Conservation (phyloP, 1,140 invertebrate genomes). For the Macrobrachium rosenbergii region DNA sequence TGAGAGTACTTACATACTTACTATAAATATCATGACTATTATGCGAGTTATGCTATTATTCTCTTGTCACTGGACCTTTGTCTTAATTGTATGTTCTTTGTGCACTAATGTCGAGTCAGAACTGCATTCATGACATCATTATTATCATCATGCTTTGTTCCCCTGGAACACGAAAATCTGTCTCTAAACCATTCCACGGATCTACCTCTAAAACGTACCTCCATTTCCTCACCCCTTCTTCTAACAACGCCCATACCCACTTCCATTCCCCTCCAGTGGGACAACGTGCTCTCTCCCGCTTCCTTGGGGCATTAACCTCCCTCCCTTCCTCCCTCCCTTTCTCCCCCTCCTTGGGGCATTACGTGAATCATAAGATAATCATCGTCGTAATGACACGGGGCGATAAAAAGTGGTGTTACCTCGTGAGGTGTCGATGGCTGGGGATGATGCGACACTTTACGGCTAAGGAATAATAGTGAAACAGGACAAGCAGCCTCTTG, state of each 20-base stretch:
- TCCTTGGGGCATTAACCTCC: not conserved
- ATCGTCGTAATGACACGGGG: constrained; percentile 25
- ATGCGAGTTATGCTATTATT: no score
- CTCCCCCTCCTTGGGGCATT: not conserved
- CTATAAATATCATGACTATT: no score
- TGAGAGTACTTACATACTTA: no score
- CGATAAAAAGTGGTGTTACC: constrained; percentile 6
- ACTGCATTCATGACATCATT: no score
- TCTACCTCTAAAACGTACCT: not conserved
- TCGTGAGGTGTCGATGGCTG: constrained; percentile 12
- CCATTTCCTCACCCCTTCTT: not conserved
- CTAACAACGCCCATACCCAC: not conserved
- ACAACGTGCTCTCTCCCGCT: not conserved
- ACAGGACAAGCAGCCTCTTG: constrained; percentile 23
- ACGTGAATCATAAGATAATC: constrained; percentile 38
- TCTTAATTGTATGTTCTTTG: no score
- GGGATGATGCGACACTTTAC: constrained; percentile 36
- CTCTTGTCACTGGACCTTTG: no score
- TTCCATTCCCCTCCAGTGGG: not conserved
- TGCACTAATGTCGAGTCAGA: no score
- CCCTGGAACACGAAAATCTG: no score
- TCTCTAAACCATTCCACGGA: no score
- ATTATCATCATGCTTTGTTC: no score
- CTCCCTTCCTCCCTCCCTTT: not conserved
- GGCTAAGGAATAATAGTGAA: constrained; percentile 35